Percentiles rank a stretch among this genome's conserved stretches.
Conservation (phyloP, 2,797 vertebrate genomes). For the Ctenopoma kingsleyae region DNA sequence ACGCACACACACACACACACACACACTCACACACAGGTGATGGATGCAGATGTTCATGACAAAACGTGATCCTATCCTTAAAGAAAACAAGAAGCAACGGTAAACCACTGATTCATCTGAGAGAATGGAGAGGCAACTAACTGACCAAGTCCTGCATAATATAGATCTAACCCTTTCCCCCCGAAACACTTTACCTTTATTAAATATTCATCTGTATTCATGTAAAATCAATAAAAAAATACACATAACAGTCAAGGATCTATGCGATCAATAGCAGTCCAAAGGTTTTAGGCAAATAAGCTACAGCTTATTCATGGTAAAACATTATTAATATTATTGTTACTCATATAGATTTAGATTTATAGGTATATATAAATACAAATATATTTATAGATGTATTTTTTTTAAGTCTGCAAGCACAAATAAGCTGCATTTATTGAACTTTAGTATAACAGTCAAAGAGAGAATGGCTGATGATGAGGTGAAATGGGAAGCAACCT, state of each 20-base stretch:
- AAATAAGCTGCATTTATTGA: slow-evolving; percentile 93
- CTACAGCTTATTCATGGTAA: slow-evolving; percentile 91
- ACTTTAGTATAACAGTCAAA: slow-evolving; percentile 90
- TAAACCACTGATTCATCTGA: slow-evolving; percentile 81
- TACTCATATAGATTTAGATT: slow-evolving; percentile 88
- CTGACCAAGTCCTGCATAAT: slow-evolving; percentile 89
- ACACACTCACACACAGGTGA: slow-evolving; percentile 47
- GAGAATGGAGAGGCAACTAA: slow-evolving; percentile 87
- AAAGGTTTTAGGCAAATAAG: slow-evolving; percentile 91
- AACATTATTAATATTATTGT: slow-evolving; percentile 90
- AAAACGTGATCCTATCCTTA: slow-evolving; percentile 76
- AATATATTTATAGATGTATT: slow-evolving; percentile 86
- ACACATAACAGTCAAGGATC: slow-evolving; percentile 92
- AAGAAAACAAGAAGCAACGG: slow-evolving; percentile 76
- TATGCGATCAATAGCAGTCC: slow-evolving; percentile 90
- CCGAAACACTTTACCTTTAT: slow-evolving; percentile 84
- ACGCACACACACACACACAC: not conserved
- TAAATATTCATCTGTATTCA: slow-evolving; percentile 88
- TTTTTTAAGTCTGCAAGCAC: slow-evolving; percentile 89
- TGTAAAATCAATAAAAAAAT: slow-evolving; percentile 90
- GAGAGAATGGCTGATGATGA: slow-evolving; percentile 89
- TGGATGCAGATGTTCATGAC: slow-evolving; percentile 82
- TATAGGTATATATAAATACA: slow-evolving; percentile 86
- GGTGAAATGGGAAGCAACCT: slow-evolving; percentile 85
- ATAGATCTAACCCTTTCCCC: slow-evolving; percentile 78